Conservation (phyloP, 1,140 invertebrate genomes). For the Neotoxoptera formosana region DNA sequence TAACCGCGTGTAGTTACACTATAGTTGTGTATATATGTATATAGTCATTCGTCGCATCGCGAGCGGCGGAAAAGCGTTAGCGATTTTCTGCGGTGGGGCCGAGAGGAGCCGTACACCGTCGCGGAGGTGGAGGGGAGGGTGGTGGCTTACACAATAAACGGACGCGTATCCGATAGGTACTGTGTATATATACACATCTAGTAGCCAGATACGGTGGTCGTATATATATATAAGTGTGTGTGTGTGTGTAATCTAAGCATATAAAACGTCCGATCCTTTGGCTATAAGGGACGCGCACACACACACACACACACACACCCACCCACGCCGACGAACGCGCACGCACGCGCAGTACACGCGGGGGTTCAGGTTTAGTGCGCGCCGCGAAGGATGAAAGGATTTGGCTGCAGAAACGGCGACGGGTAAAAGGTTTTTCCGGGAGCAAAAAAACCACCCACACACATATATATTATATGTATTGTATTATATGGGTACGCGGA, state of each 20-base stretch:
- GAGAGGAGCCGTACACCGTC: not conserved
- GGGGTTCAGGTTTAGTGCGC: not conserved
- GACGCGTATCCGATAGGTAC: not conserved
- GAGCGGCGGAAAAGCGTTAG: not conserved
- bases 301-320: not conserved
- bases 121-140: not conserved
- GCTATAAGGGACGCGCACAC: not conserved
- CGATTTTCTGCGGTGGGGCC: not conserved
- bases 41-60: not conserved
- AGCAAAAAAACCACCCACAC: not conserved
- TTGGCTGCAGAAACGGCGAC: not conserved
- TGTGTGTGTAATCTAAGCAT: not conserved
- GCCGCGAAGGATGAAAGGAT: not conserved
- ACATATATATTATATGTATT: not conserved
- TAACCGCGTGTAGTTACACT: not conserved
- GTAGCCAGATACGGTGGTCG: not conserved
- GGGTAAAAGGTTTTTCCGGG: constrained; percentile 5
- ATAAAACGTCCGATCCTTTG: not conserved
- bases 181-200: not conserved
- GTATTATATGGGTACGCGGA: not conserved
- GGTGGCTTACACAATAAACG: not conserved
- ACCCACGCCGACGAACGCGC: no score
- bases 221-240: not conserved
- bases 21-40: not conserved
- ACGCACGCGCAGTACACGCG: not conserved